A percentile compares a stretch with the other conserved stretches of the same genome.
Evolutionary conservation across 2,888 invertebrate genomes (phyloP).

Genomic region (Chrysolina haemoptera): DNA sequence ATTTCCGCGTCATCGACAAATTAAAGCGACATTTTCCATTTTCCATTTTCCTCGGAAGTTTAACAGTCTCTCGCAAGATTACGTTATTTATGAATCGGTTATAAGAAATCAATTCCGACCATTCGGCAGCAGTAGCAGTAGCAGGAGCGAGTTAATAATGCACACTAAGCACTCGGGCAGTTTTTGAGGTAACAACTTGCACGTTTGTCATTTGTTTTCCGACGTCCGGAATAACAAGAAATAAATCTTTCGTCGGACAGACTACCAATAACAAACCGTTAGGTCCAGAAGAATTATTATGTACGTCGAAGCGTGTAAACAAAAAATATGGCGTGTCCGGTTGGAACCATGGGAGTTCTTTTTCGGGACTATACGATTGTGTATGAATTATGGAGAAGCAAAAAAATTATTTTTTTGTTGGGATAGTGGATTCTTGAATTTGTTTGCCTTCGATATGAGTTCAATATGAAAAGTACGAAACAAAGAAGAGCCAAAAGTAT

Average conservation of each 20-base stretch:
- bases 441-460: no score
- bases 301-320: constrained; percentile 28
- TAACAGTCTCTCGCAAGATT: constrained; percentile 14
- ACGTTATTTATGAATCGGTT: constrained; percentile 25
- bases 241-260: constrained; percentile 63
- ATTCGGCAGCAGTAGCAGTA: constrained; percentile 16
- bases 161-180: constrained; percentile 51
- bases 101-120: constrained; percentile 33
- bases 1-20: constrained; percentile 18
- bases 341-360: neutral
- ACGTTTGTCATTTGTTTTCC: constrained; percentile 63
- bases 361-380: no score
- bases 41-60: constrained; percentile 16
- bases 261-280: constrained; percentile 50
- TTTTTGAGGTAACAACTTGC: constrained; percentile 51
- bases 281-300: constrained; percentile 41
- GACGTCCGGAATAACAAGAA: constrained; percentile 62
- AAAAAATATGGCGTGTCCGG: constrained; percentile 8
- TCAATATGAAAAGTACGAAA: no score
- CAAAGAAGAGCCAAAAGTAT: no score
- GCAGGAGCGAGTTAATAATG: constrained; percentile 48
- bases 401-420: no score
- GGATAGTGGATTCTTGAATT: no score
- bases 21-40: constrained; percentile 25
- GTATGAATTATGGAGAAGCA: no score